Conservation (phyloP, 2,888 invertebrate species). For the Aphodius granarius region DNA sequence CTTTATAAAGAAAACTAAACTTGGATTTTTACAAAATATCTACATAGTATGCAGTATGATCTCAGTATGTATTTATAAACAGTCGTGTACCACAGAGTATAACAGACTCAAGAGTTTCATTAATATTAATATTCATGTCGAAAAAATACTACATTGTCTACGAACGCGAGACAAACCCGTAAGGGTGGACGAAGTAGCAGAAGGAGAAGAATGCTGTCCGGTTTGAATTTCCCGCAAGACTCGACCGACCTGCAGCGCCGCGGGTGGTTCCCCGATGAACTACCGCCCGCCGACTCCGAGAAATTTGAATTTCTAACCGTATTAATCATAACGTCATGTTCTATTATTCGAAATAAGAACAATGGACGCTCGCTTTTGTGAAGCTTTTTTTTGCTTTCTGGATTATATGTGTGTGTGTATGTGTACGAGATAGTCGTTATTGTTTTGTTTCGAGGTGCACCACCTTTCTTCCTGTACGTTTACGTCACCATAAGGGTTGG, state of each 20-base stretch:
- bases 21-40: no score
- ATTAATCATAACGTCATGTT: conserved; percentile 54
- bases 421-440: not conserved
- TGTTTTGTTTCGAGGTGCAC: not conserved
- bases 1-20: no score
- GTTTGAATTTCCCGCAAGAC: conserved; percentile 41
- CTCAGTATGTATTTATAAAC: no score
- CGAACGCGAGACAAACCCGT: conserved; percentile 13
- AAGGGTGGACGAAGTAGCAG: conserved; percentile 19
- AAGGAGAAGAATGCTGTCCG: conserved; percentile 26
- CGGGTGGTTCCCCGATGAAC: conserved; percentile 45
- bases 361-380: conserved; percentile 37
- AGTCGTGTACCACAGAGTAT: no score
- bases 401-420: conserved; percentile 9
- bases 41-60: no score
- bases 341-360: conserved; percentile 51
- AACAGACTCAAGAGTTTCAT: conserved; percentile 19
- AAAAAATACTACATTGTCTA: conserved; percentile 28
- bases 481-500: no score
- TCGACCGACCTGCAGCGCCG: conserved; percentile 34
- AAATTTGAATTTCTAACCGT: conserved; percentile 52
- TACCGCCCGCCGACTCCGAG: conserved; percentile 49
- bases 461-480: not conserved
- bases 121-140: conserved; percentile 30
- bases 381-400: conserved; percentile 19